phyloP scores from a whole-genome alignment of 92 coral and sea anemone genomes.

The Bergia sp. region DNA sequence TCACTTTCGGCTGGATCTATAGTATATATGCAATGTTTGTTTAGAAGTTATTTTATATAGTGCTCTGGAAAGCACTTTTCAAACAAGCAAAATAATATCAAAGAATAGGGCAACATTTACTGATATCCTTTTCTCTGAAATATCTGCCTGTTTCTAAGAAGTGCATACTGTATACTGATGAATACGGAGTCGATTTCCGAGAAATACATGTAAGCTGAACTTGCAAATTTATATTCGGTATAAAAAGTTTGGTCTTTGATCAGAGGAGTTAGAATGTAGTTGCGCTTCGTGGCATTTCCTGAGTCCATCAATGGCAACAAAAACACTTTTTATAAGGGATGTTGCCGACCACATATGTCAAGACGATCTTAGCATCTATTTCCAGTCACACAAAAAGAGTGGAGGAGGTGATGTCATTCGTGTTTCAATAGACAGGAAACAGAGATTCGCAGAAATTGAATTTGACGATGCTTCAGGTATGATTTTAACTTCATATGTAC shows the following conservation, averaged over 20 bases:
- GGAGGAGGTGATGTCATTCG: slow-evolving; percentile 29
- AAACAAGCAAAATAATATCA: not conserved
- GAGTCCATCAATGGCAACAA: not conserved
- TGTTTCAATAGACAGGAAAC: slow-evolving; percentile 15
- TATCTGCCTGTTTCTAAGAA: slow-evolving; percentile 1
- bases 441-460: slow-evolving; percentile 28
- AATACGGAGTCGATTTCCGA: not conserved
- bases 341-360: slow-evolving; percentile 3
- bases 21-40: too few species aligned
- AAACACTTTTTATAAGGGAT: slow-evolving; percentile 7
- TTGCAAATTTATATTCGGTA: not conserved
- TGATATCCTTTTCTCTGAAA: not conserved
- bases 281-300: not conserved
- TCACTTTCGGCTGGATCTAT: not conserved
- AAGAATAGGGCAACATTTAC: not conserved
- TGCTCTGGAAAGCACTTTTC: not conserved
- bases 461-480: slow-evolving; percentile 19
- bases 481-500: not conserved
- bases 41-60: not conserved
- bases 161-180: not conserved
- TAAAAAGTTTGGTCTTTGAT: not conserved
- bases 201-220: not conserved
- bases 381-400: slow-evolving; percentile 11
- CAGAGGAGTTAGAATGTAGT: not conserved
- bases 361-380: slow-evolving; percentile 24